Evolutionary conservation across 2,113 vertebrate genomes (phyloP).

Genomic region (Strix aluco): DNA sequence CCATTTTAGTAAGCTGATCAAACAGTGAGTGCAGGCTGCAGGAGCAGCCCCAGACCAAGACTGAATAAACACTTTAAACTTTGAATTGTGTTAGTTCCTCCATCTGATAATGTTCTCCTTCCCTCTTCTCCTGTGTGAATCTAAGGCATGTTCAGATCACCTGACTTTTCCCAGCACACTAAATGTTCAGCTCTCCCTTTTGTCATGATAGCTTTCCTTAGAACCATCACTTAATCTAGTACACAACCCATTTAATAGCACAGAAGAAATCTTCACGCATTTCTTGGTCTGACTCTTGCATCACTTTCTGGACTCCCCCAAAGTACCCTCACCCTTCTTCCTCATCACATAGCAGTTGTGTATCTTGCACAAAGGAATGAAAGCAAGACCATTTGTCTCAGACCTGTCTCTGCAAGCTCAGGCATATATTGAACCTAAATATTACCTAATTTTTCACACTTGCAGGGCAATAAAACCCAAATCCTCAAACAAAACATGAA

Average conservation of each 20-base stretch:
- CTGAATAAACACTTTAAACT: not conserved
- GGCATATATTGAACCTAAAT: not conserved
- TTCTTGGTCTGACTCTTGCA: not conserved
- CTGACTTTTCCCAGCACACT: not conserved
- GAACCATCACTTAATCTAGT: not conserved
- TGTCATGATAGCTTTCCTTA: not conserved
- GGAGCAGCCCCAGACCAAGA: not conserved
- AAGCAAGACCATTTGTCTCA: not conserved
- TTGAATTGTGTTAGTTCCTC: not conserved
- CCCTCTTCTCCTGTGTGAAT: not conserved
- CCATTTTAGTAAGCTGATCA: not conserved
- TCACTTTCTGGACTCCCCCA: not conserved
- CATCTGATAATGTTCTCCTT: not conserved
- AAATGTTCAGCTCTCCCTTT: not conserved
- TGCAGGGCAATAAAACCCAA: not conserved
- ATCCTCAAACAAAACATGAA: not conserved
- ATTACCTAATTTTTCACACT: not conserved
- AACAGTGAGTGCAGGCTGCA: not conserved
- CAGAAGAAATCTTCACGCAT: not conserved
- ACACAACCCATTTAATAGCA: not conserved
- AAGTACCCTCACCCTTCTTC: not conserved
- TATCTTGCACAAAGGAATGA: not conserved
- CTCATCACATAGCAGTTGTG: not conserved
- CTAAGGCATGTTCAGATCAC: not conserved
- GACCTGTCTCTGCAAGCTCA: not conserved